Conservation (phyloP, 2,888 invertebrate species). For the Meiosimyza decipiens region DNA sequence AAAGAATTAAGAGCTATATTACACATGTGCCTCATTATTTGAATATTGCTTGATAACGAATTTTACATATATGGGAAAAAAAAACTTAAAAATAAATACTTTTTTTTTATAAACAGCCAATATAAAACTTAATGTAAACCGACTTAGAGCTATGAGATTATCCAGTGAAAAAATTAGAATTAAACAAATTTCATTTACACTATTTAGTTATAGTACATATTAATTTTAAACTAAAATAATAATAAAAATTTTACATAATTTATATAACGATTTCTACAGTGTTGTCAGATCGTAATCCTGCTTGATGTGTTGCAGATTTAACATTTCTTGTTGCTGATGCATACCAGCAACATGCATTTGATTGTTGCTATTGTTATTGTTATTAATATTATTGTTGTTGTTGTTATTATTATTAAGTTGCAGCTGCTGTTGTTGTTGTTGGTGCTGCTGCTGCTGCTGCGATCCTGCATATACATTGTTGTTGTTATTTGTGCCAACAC, state of each 20-base stretch:
- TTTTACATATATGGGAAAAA: neutral
- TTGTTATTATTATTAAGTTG: slow-evolving; percentile 66
- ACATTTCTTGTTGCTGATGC: slow-evolving; percentile 58
- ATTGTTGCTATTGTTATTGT: slow-evolving; percentile 51
- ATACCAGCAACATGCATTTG: slow-evolving; percentile 38
- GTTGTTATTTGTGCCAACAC: slow-evolving; percentile 68
- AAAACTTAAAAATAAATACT: too few species aligned
- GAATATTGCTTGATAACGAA: slow-evolving; percentile 44
- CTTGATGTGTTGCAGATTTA: slow-evolving; percentile 73
- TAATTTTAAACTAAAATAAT: slow-evolving; percentile 19
- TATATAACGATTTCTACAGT: slow-evolving; percentile 68
- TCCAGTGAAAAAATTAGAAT: slow-evolving; percentile 13
- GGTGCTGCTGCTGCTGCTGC: slow-evolving; percentile 51
- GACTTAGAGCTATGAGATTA: slow-evolving; percentile 3
- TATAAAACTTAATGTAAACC: slow-evolving; percentile 5
- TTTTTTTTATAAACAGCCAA: neutral
- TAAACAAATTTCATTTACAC: neutral
- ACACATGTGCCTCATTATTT: slow-evolving; percentile 49
- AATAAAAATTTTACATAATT: slow-evolving; percentile 1
- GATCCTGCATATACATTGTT: slow-evolving; percentile 56
- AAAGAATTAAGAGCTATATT: slow-evolving; percentile 28
- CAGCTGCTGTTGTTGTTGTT: slow-evolving; percentile 43
- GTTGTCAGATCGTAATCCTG: slow-evolving; percentile 90
- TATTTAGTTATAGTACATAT: slow-evolving; percentile 9
- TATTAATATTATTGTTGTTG: slow-evolving; percentile 46